Conservation (phyloP, 1,140 invertebrate genomes). For the Latrodectus geometricus region DNA sequence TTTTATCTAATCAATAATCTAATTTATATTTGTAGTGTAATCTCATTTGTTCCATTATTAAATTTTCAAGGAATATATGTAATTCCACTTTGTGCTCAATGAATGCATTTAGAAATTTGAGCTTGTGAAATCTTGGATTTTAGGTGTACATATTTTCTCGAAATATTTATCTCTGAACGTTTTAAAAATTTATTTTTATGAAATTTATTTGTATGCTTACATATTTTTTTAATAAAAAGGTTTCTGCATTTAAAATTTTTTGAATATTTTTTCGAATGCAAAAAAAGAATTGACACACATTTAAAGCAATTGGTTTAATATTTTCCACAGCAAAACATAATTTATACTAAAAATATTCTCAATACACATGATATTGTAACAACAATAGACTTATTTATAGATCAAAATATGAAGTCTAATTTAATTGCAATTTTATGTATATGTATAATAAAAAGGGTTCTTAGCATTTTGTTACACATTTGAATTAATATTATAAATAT, state of each 20-base stretch:
- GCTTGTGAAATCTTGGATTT: neutral
- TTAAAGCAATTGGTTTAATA: slow-evolving; percentile 11
- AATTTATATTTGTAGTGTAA: too few species aligned
- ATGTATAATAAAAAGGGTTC: too few species aligned
- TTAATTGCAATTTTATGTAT: neutral
- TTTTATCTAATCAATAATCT: too few species aligned
- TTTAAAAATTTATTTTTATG: too few species aligned
- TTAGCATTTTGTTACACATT: neutral
- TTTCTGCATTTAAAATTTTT: too few species aligned
- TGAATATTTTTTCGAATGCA: too few species aligned
- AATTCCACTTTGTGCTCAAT: neutral
- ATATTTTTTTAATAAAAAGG: neutral
- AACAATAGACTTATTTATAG: slow-evolving; percentile 40
- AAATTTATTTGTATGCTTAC: neutral
- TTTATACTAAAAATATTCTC: slow-evolving; percentile 42
- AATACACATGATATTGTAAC: slow-evolving; percentile 37
- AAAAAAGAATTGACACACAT: neutral
- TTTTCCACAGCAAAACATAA: slow-evolving; percentile 29
- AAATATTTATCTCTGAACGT: neutral
- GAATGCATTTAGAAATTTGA: neutral
- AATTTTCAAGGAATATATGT: too few species aligned
- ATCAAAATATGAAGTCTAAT: slow-evolving; percentile 40
- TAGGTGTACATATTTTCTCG: neutral
- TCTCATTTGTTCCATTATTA: too few species aligned
- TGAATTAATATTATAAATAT: too few species aligned